phyloP scores from a whole-genome alignment of 2,888 invertebrate genomes.

The Catocala sponsa region DNA sequence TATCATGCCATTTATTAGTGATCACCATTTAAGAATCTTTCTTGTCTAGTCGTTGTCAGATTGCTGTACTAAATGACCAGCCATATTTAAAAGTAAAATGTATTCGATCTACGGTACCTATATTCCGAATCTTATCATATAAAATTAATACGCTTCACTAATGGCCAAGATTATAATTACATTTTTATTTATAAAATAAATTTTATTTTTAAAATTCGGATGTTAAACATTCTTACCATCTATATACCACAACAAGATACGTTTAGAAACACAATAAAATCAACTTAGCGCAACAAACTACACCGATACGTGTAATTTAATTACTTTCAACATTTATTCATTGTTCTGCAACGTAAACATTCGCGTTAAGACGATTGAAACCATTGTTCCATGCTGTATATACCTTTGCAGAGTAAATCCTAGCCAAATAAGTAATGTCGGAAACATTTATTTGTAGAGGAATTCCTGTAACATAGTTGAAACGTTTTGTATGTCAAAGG shows the following conservation, averaged over 20 bases:
- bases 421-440: background rate
- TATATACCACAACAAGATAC: constrained; percentile 11
- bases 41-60: too few relatives aligned
- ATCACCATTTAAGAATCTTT: too few relatives aligned
- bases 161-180: too few relatives aligned
- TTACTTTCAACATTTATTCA: constrained; percentile 30
- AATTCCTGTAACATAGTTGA: background rate
- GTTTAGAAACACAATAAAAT: constrained; percentile 31
- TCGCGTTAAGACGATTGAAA: constrained; percentile 24
- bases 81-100: too few relatives aligned
- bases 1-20: too few relatives aligned
- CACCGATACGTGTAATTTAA: constrained; percentile 37
- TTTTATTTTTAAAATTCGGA: too few relatives aligned
- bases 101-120: too few relatives aligned
- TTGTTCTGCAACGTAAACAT: constrained; percentile 31
- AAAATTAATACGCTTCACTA: too few relatives aligned
- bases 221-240: constrained; percentile 1
- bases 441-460: background rate
- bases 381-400: constrained; percentile 18
- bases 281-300: constrained; percentile 30
- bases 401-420: constrained; percentile 11
- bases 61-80: too few relatives aligned
- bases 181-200: too few relatives aligned
- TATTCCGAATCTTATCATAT: too few relatives aligned
- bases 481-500: constrained; percentile 1